These are phyloP conservation scores for Varanus salvator DNA, from an alignment of 2,113 vertebrate species.

Conservation along the genomic window DNA sequence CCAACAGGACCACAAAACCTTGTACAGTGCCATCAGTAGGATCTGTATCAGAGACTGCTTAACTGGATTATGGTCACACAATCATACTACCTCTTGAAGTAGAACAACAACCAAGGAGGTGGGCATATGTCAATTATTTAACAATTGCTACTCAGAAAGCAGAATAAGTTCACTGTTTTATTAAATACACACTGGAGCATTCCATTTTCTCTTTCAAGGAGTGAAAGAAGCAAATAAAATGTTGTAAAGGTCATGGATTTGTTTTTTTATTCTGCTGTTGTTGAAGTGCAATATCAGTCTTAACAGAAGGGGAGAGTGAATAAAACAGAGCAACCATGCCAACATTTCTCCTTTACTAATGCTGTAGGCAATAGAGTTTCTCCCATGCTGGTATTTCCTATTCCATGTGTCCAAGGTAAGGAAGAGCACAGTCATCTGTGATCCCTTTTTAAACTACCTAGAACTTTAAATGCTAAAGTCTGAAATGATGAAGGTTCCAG, in stretches of 20 bases:
- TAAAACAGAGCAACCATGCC: not conserved
- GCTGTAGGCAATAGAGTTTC: not conserved
- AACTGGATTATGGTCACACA: not conserved
- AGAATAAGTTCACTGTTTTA: constrained; percentile 62
- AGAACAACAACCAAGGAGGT: not conserved
- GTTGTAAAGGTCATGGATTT: not conserved
- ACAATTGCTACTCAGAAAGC: not conserved
- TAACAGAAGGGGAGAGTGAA: rapidly evolving
- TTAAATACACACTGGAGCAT: constrained; percentile 62
- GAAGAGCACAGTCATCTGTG: not conserved
- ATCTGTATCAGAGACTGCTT: not conserved
- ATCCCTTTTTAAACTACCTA: not conserved
- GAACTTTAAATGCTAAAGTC: not conserved
- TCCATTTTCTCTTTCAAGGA: constrained; percentile 33
- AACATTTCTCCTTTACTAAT: not conserved
- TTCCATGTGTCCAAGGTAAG: not conserved
- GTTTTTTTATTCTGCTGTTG: not conserved
- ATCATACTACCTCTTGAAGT: not conserved
- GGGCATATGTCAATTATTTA: not conserved
- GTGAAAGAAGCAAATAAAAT: not conserved
- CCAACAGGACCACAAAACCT: not conserved
- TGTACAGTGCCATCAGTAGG: not conserved
- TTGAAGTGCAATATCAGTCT: not conserved
- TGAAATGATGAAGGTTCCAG: not conserved
- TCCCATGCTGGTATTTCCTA: not conserved